phyloP scores from a whole-genome alignment of 2,113 vertebrate species.

The Microcebus jonahi region DNA sequence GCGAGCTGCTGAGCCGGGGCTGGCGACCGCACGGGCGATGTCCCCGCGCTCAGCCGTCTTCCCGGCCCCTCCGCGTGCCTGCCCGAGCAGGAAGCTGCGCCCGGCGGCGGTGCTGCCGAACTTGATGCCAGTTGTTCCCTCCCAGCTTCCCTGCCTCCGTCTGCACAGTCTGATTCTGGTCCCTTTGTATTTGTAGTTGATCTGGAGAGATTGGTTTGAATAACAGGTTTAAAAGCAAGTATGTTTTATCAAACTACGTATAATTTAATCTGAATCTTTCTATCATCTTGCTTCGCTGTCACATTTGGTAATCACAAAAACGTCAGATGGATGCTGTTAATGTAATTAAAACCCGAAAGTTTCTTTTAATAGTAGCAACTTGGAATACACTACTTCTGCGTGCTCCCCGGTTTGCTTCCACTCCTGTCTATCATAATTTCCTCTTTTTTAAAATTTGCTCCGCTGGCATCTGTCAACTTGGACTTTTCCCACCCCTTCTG shows the following conservation, averaged over 20 bases:
- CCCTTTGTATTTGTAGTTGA: slow-evolving; percentile 23
- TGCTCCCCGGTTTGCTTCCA: slow-evolving; percentile 18
- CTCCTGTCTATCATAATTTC: background rate
- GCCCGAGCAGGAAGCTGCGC: background rate
- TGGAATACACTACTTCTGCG: background rate
- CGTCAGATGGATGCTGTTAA: background rate
- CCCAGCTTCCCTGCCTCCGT: background rate
- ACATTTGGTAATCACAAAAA: background rate
- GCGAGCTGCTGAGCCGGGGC: slow-evolving; percentile 23
- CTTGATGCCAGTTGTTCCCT: background rate
- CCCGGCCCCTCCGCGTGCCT: background rate
- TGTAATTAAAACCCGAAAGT: slow-evolving; percentile 41
- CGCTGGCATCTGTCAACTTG: background rate
- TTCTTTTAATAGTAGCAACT: slow-evolving; percentile 23
- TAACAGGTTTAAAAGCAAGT: background rate
- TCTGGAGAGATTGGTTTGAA: background rate
- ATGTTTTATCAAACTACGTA: background rate
- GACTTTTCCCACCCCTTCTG: slow-evolving; percentile 3
- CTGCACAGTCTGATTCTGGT: slow-evolving; percentile 34
- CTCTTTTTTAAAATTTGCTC: slow-evolving; percentile 29
- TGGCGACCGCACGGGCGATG: background rate
- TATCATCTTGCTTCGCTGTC: background rate
- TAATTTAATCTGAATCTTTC: background rate
- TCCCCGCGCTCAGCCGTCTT: background rate
- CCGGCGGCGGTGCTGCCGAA: slow-evolving; percentile 8